phyloP scores from a whole-genome alignment of 2,113 vertebrate species.

The Lota lota region DNA sequence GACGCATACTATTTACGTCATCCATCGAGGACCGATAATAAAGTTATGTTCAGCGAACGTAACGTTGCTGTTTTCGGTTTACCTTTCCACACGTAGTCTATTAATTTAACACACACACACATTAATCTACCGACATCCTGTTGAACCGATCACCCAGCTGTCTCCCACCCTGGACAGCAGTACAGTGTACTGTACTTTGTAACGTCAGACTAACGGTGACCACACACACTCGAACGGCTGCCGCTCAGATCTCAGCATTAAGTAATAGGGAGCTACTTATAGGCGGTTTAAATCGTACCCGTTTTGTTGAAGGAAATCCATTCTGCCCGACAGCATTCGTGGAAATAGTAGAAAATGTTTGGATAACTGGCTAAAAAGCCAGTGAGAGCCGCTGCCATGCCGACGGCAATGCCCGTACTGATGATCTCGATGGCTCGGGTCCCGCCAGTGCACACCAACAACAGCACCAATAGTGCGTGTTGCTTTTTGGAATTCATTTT shows the following conservation, averaged over 20 bases:
- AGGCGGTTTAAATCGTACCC: conserved; percentile 47
- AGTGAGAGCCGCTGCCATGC: conserved; percentile 74
- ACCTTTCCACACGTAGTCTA: too few species aligned
- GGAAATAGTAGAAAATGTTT: conserved; percentile 67
- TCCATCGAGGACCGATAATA: too few species aligned
- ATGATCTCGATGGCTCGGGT: conserved; percentile 68
- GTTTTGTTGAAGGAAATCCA: conserved; percentile 74
- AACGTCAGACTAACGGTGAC: background rate
- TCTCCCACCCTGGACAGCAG: too few species aligned
- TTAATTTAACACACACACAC: too few species aligned
- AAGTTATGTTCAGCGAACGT: too few species aligned
- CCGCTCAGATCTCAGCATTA: too few species aligned
- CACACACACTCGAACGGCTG: background rate
- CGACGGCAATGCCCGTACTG: conserved; percentile 72
- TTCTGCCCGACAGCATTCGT: conserved; percentile 74
- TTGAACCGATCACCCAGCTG: too few species aligned
- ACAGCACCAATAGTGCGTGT: conserved; percentile 30
- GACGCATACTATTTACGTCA: too few species aligned
- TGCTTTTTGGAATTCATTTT: conserved; percentile 39
- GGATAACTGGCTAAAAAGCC: conserved; percentile 69
- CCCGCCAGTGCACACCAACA: conserved; percentile 31
- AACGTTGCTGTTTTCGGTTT: too few species aligned
- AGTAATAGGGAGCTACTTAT: too few species aligned
- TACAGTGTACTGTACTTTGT: background rate
- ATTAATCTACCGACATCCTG: too few species aligned